Percentiles rank a stretch among this genome's conserved stretches.
These are phyloP conservation scores for Lucinisca nassula DNA, from an alignment of 2,888 invertebrate genomes.

Conservation along the genomic window DNA sequence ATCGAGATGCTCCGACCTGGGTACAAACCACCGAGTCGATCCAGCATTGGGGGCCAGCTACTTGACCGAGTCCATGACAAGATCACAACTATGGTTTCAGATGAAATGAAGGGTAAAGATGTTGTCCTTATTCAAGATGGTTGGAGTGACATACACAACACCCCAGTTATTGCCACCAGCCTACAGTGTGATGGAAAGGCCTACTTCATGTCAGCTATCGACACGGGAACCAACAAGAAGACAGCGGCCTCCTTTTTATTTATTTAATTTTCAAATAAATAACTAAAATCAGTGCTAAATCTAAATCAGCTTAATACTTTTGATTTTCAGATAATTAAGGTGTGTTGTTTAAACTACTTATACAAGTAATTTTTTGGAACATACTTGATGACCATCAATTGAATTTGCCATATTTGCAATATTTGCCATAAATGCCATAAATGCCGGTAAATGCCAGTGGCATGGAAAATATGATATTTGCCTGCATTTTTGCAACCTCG, in stretches of 20 bases:
- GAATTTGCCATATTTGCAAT: no score
- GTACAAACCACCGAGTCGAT: constrained; percentile 31
- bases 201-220: constrained; percentile 38
- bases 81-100: background rate
- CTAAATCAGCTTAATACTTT: no score
- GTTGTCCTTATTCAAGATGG: constrained; percentile 48
- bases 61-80: constrained; percentile 34
- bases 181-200: constrained; percentile 32
- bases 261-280: no score
- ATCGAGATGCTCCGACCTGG: constrained; percentile 49
- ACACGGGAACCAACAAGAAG: constrained; percentile 52
- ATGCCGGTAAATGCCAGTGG: no score
- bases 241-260: constrained; percentile 54
- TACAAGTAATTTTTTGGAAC: no score
- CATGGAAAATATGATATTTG: no score
- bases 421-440: no score
- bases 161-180: constrained; percentile 52
- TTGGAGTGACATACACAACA: constrained; percentile 64
- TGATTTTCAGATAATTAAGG: no score
- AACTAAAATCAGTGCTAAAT: no score
- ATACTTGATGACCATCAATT: no score
- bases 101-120: constrained; percentile 48
- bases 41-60: constrained; percentile 39
- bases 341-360: no score
- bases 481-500: no score